Conservation (phyloP, 2,888 invertebrate genomes). For the Dione juno region DNA sequence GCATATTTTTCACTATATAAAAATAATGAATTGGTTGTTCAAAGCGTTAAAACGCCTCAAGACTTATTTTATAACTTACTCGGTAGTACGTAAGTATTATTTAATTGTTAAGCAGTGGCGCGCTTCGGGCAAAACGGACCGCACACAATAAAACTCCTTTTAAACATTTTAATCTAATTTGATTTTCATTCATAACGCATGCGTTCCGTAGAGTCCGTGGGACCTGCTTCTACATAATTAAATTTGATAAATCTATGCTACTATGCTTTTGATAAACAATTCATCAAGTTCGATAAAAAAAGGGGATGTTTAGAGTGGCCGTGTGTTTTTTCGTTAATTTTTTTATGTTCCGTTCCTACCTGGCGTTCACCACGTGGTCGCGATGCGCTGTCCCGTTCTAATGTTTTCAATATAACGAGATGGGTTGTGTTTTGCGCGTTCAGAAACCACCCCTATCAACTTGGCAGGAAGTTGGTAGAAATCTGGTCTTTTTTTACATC, state of each 20-base stretch:
- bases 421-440: slow-evolving; percentile 63
- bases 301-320: slow-evolving; percentile 80
- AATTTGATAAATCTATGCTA: slow-evolving; percentile 54
- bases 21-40: slow-evolving; percentile 68
- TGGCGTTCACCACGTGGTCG: slow-evolving; percentile 73
- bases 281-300: slow-evolving; percentile 63
- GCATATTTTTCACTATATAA: slow-evolving; percentile 34
- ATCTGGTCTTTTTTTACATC: slow-evolving; percentile 78
- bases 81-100: slow-evolving; percentile 80
- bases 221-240: slow-evolving; percentile 30
- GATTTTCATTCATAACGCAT: slow-evolving; percentile 34
- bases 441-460: slow-evolving; percentile 61
- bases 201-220: slow-evolving; percentile 13
- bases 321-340: slow-evolving; percentile 68
- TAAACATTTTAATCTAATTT: slow-evolving; percentile 45
- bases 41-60: slow-evolving; percentile 75
- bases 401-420: slow-evolving; percentile 56
- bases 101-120: slow-evolving; percentile 76
- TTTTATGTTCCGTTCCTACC: slow-evolving; percentile 79
- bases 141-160: slow-evolving; percentile 52
- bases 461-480: slow-evolving; percentile 78
- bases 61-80: slow-evolving; percentile 76
- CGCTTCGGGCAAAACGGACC: slow-evolving; percentile 63
- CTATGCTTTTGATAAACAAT: slow-evolving; percentile 76
- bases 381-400: slow-evolving; percentile 62